A percentile compares a stretch with the other conserved stretches of the same genome.
phyloP scores from a whole-genome alignment of 1,140 invertebrate genomes.

The Achatina immaculata region DNA sequence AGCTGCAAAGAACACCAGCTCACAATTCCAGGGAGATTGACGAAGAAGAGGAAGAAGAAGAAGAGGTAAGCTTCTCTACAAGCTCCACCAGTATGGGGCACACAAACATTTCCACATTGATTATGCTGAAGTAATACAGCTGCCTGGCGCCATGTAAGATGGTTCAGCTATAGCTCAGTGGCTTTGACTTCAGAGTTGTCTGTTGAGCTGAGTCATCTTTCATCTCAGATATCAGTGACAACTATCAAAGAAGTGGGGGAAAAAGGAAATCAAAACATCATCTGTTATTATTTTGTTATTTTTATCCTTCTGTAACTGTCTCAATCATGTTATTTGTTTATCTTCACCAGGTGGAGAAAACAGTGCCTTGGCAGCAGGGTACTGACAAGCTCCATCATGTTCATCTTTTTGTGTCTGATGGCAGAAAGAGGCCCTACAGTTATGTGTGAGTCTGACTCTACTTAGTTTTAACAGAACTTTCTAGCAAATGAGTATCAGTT shows the following conservation, averaged over 20 bases:
- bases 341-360: not conserved
- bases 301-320: not conserved
- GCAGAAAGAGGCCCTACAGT: slow-evolving; percentile 19
- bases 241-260: not conserved
- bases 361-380: not conserved
- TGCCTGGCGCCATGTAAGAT: too few relatives aligned
- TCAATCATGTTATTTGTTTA: not conserved
- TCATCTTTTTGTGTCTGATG: slow-evolving; percentile 12
- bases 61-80: too few relatives aligned
- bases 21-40: too few relatives aligned
- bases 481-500: not conserved
- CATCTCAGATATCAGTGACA: not conserved
- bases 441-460: slow-evolving; percentile 26
- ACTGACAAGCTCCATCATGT: too few relatives aligned
- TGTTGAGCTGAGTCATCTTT: not conserved
- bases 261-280: not conserved
- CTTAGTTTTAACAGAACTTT: not conserved
- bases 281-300: not conserved
- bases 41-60: too few relatives aligned
- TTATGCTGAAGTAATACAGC: too few relatives aligned
- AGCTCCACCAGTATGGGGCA: too few relatives aligned
- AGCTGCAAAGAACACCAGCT: too few relatives aligned
- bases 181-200: too few relatives aligned
- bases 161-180: too few relatives aligned
- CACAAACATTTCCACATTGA: too few relatives aligned